phyloP scores from a whole-genome alignment of 2,113 vertebrate species.

The Cephalopholis sonnerati region DNA sequence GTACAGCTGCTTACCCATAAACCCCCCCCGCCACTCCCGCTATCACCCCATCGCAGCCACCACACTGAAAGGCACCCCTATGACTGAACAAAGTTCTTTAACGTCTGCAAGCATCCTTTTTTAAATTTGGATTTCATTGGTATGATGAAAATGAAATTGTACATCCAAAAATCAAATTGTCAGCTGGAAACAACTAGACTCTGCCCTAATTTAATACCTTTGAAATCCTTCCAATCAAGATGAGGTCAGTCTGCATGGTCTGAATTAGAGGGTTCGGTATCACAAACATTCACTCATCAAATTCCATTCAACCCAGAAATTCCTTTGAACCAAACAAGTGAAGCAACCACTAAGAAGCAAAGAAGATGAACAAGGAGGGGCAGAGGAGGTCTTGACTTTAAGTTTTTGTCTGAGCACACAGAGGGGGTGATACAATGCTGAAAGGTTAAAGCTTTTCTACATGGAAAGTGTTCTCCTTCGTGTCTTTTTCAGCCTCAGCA shows the following conservation, averaged over 20 bases:
- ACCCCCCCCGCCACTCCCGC: background rate
- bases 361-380: background rate
- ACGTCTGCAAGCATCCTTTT: background rate
- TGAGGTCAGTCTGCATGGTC: constrained; percentile 11
- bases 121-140: background rate
- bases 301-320: background rate
- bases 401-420: background rate
- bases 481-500: background rate
- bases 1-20: constrained; percentile 15
- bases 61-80: constrained; percentile 4
- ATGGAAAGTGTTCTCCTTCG: background rate
- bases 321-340: background rate
- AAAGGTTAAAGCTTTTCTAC: constrained; percentile 6
- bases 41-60: background rate
- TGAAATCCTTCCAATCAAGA: constrained; percentile 17
- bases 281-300: background rate
- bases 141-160: constrained; percentile 4
- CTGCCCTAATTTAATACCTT: background rate
- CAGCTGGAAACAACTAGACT: constrained; percentile 4
- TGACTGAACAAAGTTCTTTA: background rate
- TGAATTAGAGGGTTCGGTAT: background rate
- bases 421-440: background rate
- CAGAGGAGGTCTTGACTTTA: background rate
- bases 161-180: too few species aligned
- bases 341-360: background rate